A percentile compares a stretch with the other conserved stretches of the same genome.
Evolutionary conservation across 1,140 invertebrate genomes (phyloP).

Genomic region (Drosophila pruinosa): DNA sequence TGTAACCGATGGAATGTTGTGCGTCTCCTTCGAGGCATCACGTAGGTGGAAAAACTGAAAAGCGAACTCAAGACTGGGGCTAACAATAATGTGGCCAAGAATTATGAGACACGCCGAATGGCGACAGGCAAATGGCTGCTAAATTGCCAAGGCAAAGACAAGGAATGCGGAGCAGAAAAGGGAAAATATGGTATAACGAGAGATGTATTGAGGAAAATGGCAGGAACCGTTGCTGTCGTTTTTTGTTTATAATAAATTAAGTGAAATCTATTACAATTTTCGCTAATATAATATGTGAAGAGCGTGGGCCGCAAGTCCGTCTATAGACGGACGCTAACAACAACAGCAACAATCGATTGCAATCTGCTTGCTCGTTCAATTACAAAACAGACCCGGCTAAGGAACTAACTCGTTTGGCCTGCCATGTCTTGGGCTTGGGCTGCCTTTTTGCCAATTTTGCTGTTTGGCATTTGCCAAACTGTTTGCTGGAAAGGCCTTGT

Average conservation of each 20-base stretch:
- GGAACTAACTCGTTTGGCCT: slow-evolving; percentile 55
- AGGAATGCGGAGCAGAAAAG: neutral
- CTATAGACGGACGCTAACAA: neutral
- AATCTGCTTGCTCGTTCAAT: slow-evolving; percentile 77
- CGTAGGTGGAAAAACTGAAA: slow-evolving; percentile 51
- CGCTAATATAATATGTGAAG: slow-evolving; percentile 71
- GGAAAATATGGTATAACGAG: no score
- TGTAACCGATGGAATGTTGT: slow-evolving; percentile 38
- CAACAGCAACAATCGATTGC: slow-evolving; percentile 68
- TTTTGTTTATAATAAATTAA: slow-evolving; percentile 71
- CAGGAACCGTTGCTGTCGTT: slow-evolving; percentile 29
- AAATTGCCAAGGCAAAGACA: slow-evolving; percentile 10
- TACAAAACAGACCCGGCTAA: slow-evolving; percentile 54
- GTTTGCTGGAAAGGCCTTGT: slow-evolving; percentile 32
- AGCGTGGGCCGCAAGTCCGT: slow-evolving; percentile 40
- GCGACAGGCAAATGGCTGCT: slow-evolving; percentile 57
- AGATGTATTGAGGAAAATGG: slow-evolving; percentile 46
- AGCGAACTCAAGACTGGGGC: slow-evolving; percentile 14
- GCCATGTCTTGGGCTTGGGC: slow-evolving; percentile 1
- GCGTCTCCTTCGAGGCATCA: slow-evolving; percentile 65
- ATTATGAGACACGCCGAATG: slow-evolving; percentile 55
- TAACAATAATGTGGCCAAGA: slow-evolving; percentile 56
- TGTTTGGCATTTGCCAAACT: slow-evolving; percentile 39
- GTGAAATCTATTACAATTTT: slow-evolving; percentile 73
- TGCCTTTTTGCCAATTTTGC: slow-evolving; percentile 57